Percentiles rank a stretch among this genome's conserved stretches.
Evolutionary conservation across 2,888 invertebrate species (phyloP).

Genomic region (Rosalia funebris): DNA sequence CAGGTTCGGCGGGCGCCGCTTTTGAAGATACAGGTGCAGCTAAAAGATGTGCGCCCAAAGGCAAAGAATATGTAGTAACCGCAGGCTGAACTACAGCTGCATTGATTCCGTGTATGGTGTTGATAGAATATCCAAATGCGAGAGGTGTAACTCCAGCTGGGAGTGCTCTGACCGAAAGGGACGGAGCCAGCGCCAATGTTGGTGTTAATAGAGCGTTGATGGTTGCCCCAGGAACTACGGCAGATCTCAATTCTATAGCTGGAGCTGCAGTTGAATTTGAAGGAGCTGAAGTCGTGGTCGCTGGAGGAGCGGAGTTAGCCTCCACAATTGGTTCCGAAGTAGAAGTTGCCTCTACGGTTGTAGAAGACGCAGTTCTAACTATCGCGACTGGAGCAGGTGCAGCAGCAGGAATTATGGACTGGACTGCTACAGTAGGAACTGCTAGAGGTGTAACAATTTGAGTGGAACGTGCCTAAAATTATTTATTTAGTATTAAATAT

Average conservation of each 20-base stretch:
- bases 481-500: background rate
- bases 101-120: background rate
- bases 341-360: background rate
- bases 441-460: background rate
- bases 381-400: conserved; percentile 11
- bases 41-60: background rate
- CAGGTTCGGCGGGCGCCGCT: background rate
- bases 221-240: background rate
- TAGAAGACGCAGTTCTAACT: background rate
- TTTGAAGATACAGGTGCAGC: background rate
- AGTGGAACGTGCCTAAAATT: conserved; percentile 1
- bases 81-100: conserved; percentile 1
- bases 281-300: background rate
- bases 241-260: conserved; percentile 2
- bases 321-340: background rate
- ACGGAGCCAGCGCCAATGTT: background rate
- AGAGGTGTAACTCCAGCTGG: background rate
- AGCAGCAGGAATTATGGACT: background rate
- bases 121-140: conserved; percentile 9
- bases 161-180: background rate
- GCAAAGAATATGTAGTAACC: background rate
- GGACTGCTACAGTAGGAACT: background rate
- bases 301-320: background rate
- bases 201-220: background rate
- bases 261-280: background rate